Evolutionary conservation across 2,888 invertebrate species (phyloP).

Genomic region (Volucella inflata): DNA sequence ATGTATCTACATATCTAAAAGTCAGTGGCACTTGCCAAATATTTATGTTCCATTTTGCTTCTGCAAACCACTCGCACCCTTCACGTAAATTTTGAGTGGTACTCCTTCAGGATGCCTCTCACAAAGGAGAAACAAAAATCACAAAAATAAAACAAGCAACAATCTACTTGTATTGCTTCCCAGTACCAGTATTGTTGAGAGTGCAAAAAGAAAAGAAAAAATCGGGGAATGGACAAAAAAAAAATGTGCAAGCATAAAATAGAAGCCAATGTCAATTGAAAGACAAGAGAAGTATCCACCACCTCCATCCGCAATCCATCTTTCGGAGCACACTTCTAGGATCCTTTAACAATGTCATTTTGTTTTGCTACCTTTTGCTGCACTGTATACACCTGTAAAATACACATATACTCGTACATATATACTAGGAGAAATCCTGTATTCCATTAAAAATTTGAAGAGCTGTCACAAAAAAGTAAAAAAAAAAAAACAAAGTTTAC

Average conservation of each 20-base stretch:
- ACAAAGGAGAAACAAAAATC: neutral
- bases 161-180: slow-evolving; percentile 23
- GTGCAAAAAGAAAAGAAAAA: slow-evolving; percentile 26
- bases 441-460: slow-evolving; percentile 61
- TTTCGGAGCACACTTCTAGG: slow-evolving; percentile 38
- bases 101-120: slow-evolving; percentile 38
- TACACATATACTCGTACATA: no score
- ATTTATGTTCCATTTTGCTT: slow-evolving; percentile 64
- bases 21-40: slow-evolving; percentile 70
- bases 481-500: slow-evolving; percentile 16
- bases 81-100: slow-evolving; percentile 50
- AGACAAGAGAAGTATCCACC: slow-evolving; percentile 48
- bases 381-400: no score
- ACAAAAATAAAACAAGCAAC: slow-evolving; percentile 36
- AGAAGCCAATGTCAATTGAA: slow-evolving; percentile 74
- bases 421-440: slow-evolving; percentile 39
- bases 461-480: slow-evolving; percentile 33
- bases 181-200: slow-evolving; percentile 19
- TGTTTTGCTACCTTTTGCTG: slow-evolving; percentile 15
- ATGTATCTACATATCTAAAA: slow-evolving; percentile 3
- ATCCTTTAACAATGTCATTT: slow-evolving; percentile 48
- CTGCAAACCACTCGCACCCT: slow-evolving; percentile 30
- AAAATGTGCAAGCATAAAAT: slow-evolving; percentile 40
- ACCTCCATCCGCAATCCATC: slow-evolving; percentile 35
- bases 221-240: neutral